Evolutionary conservation across 1,140 invertebrate genomes (phyloP), one percentile per base, ranked within the genome.

Genomic region (Himalopsyche phryganea): DNA sequence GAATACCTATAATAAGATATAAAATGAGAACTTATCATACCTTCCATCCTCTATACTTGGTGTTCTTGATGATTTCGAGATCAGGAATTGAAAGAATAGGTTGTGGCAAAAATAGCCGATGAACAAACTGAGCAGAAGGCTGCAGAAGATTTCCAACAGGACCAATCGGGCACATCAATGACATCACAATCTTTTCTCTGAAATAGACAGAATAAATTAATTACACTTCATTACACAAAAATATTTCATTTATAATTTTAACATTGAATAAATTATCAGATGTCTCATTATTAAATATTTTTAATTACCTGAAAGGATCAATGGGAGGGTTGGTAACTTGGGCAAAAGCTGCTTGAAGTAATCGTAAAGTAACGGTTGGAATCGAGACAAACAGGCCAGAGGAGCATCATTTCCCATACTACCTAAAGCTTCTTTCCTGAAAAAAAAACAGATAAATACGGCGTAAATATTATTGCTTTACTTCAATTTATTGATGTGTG

Each of bases 271-370:
- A n/a, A n/a, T n/a, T n/a, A n/a, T n/a, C n/a, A n/a, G n/a, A n/a
- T n/a, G n/a, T n/a, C n/a, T n/a, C n/a, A n/a, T n/a, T n/a, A n/a
- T n/a, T n/a, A n/a, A n/a, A n/a, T n/a, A n/a, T n/a, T n/a, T n/a
- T n/a, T n/a, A n/a, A n/a, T n/a, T n/a, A 78, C 76, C 76, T 71
- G 82, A 99, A 98, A 35, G 97, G 97, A 83, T 99, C 97, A 63
- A 99, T 98, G 3, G 97, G 96, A n/a, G 97, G 97, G 80, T 99
- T 99, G 59, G 97, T 99, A 41, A 98, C 96, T 82, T 99, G 97
- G 18, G 97, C 97, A 78, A 99, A 99, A 98, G 79, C 74, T 99
- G 97, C 71, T 99, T 98, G 77, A 99, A 99, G 72, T 99, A 99
- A 64, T 96, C 93, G 73, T 97, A 99, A 1, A 92, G 81, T 42